These are phyloP conservation scores for Brachionus rubens DNA, from an alignment of 1,140 invertebrate species.

Conservation along the genomic window DNA sequence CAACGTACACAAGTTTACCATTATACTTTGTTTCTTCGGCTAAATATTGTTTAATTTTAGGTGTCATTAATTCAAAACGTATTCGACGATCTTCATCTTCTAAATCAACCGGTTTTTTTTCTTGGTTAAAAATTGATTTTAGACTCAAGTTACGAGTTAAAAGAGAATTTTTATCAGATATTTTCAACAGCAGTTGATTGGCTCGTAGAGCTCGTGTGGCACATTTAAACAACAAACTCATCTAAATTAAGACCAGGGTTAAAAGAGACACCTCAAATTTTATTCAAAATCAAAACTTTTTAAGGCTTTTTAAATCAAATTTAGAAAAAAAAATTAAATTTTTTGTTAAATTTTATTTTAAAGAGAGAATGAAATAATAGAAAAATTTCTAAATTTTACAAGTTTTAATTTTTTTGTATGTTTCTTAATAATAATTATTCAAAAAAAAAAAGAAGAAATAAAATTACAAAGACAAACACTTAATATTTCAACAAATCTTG, in stretches of 20 bases:
- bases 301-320: neutral
- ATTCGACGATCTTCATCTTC: constrained; percentile 6
- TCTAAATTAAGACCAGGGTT: too few species aligned
- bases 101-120: neutral
- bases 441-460: constrained; percentile 20
- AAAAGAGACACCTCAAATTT: neutral
- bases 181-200: too few species aligned
- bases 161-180: too few species aligned
- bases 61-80: neutral
- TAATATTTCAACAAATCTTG: constrained; percentile 21
- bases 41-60: constrained; percentile 28
- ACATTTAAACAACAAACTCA: too few species aligned
- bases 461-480: neutral
- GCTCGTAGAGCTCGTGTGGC: too few species aligned
- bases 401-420: neutral
- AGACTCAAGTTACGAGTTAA: too few species aligned
- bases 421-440: neutral
- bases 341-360: neutral
- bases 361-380: neutral
- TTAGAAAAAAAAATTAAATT: neutral
- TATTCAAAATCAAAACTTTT: constrained; percentile 6
- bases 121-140: too few species aligned
- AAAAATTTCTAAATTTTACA: neutral
- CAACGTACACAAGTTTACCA: constrained; percentile 43
- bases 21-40: constrained; percentile 45